Evolutionary conservation across 2,797 vertebrate genomes (phyloP).

Genomic region (Protosalanx chinensis): DNA sequence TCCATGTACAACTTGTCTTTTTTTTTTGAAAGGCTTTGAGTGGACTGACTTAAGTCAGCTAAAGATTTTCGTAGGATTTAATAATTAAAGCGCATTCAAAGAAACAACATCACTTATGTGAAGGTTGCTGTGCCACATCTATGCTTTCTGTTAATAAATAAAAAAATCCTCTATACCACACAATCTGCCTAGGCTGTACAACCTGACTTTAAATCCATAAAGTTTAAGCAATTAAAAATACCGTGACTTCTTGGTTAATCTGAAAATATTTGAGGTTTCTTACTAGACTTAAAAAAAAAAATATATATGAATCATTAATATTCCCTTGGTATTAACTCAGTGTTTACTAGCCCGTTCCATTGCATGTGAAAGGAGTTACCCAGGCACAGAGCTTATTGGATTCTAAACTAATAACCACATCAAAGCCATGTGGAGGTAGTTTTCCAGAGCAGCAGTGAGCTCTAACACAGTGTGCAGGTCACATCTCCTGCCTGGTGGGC

Average conservation of each 20-base stretch:
- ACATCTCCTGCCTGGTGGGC: background rate
- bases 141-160: background rate
- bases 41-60: background rate
- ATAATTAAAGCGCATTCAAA: background rate
- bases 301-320: too few relatives aligned
- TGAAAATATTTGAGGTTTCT: too few relatives aligned
- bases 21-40: background rate
- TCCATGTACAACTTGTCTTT: background rate
- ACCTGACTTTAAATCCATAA: too few relatives aligned
- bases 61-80: background rate
- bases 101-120: background rate
- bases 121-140: background rate
- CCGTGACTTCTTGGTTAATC: too few relatives aligned
- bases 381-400: background rate
- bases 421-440: background rate
- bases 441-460: background rate
- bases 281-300: too few relatives aligned
- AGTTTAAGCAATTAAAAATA: too few relatives aligned
- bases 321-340: too few relatives aligned
- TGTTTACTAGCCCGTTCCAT: background rate
- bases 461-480: background rate
- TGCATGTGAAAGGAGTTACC: background rate
- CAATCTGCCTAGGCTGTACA: too few relatives aligned
- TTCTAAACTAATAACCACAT: background rate
- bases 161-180: too few relatives aligned